Conservation (phyloP, 2,113 vertebrate genomes). For the Indicator indicator region DNA sequence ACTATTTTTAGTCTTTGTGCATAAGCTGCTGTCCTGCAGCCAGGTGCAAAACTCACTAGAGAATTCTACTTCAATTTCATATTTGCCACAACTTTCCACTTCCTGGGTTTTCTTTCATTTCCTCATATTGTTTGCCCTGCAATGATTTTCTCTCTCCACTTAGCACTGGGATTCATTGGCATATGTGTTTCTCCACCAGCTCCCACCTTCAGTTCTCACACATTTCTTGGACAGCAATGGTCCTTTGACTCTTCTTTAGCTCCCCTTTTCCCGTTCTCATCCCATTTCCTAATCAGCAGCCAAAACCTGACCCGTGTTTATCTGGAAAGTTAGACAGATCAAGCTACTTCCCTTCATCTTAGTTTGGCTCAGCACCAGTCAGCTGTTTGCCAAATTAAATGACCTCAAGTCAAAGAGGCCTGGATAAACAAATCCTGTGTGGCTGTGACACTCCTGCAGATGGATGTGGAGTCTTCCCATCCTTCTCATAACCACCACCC, state of each 20-base stretch:
- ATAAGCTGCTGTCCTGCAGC: background rate
- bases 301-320: background rate
- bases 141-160: background rate
- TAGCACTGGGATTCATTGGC: background rate
- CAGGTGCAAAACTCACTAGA: background rate
- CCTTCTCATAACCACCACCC: background rate
- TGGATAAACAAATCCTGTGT: background rate
- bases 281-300: constrained; percentile 8
- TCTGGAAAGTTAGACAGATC: constrained; percentile 1
- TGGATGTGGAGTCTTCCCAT: background rate
- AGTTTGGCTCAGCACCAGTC: background rate
- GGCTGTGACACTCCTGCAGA: background rate
- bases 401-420: background rate
- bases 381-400: constrained; percentile 1
- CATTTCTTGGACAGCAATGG: background rate
- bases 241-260: background rate
- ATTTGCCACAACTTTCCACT: background rate
- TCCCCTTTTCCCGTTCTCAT: background rate
- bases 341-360: constrained; percentile 11
- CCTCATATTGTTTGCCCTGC: background rate
- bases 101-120: constrained; percentile 11
- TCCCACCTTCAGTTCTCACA: background rate
- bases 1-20: background rate
- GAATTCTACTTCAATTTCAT: background rate
- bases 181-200: background rate